Evolutionary conservation across 2,113 vertebrate species (phyloP).

Genomic region (Scomber colias): DNA sequence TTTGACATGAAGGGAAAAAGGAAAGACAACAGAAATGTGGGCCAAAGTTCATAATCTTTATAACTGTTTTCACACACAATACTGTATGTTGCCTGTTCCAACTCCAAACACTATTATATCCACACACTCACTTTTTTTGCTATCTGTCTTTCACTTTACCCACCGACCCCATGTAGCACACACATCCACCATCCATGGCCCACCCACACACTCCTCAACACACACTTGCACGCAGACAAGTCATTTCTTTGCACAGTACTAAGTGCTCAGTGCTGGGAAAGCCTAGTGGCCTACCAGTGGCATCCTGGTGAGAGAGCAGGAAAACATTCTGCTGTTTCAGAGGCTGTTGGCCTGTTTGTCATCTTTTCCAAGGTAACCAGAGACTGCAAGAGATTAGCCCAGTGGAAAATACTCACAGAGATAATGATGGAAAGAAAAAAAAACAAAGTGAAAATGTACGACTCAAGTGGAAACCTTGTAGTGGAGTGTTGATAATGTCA

Average conservation of each 20-base stretch:
- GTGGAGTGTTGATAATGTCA: slow-evolving; percentile 61
- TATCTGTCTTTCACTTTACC: slow-evolving; percentile 13
- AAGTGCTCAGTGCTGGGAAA: slow-evolving; percentile 73
- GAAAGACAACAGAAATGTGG: slow-evolving; percentile 1
- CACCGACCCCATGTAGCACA: slow-evolving; percentile 18
- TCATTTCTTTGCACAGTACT: slow-evolving; percentile 41
- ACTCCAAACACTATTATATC: neutral
- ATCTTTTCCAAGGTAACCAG: slow-evolving; percentile 81
- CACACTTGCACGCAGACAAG: slow-evolving; percentile 43
- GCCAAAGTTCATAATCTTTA: neutral
- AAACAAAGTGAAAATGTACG: slow-evolving; percentile 63
- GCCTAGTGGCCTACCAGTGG: slow-evolving; percentile 65
- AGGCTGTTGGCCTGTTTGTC: slow-evolving; percentile 74
- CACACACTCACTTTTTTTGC: slow-evolving; percentile 5
- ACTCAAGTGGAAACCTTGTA: slow-evolving; percentile 69
- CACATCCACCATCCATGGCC: slow-evolving; percentile 37
- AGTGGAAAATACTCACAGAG: slow-evolving; percentile 80
- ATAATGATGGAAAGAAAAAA: slow-evolving; percentile 81
- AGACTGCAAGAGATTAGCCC: slow-evolving; percentile 75
- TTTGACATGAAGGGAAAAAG: neutral
- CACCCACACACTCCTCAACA: slow-evolving; percentile 12
- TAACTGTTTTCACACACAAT: neutral
- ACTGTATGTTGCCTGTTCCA: neutral
- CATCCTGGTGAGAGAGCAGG: slow-evolving; percentile 78
- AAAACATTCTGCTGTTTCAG: slow-evolving; percentile 77